Percentiles rank a stretch among this genome's conserved stretches.
These are phyloP conservation scores for Alloscopus bannaensis DNA, from an alignment of 2,888 invertebrate genomes.

Conservation along the genomic window DNA sequence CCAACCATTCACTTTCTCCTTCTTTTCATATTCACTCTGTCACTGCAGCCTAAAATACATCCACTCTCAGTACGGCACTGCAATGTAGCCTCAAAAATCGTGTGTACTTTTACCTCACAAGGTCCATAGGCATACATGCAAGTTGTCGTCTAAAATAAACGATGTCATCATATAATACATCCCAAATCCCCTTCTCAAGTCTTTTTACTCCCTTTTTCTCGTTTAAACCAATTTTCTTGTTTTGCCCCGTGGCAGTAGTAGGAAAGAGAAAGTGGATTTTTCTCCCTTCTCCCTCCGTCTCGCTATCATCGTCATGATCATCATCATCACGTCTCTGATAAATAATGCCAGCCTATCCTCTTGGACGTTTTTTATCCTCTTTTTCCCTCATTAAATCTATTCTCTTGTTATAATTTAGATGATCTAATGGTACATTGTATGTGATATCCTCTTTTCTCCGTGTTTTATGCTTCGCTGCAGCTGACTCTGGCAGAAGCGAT, in stretches of 20 bases:
- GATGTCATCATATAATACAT: not conserved
- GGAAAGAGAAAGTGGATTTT: not conserved
- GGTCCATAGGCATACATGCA: not conserved
- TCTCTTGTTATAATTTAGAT: slow-evolving; percentile 39
- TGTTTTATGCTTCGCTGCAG: slow-evolving; percentile 23
- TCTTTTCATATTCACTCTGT: not conserved
- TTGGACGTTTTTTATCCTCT: slow-evolving; percentile 29
- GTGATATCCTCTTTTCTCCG: slow-evolving; percentile 11
- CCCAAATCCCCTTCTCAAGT: not conserved
- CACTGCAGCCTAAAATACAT: no score
- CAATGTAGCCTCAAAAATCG: not conserved
- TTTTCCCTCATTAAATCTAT: slow-evolving; percentile 53
- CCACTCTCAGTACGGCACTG: not conserved
- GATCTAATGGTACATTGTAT: slow-evolving; percentile 4
- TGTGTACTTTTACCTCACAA: no score
- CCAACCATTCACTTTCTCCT: slow-evolving; percentile 41
- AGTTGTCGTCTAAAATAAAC: no score
- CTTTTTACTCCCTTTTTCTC: slow-evolving; percentile 2
- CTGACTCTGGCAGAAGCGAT: slow-evolving; percentile 63
- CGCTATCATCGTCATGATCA: not conserved
- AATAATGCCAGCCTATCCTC: not conserved
- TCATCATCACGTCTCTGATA: not conserved
- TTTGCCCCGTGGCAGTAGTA: slow-evolving; percentile 26
- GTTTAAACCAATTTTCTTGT: slow-evolving; percentile 36
- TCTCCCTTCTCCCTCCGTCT: not conserved